Conservation (phyloP, 2,888 invertebrate genomes). For the Amphipoea oculea region DNA sequence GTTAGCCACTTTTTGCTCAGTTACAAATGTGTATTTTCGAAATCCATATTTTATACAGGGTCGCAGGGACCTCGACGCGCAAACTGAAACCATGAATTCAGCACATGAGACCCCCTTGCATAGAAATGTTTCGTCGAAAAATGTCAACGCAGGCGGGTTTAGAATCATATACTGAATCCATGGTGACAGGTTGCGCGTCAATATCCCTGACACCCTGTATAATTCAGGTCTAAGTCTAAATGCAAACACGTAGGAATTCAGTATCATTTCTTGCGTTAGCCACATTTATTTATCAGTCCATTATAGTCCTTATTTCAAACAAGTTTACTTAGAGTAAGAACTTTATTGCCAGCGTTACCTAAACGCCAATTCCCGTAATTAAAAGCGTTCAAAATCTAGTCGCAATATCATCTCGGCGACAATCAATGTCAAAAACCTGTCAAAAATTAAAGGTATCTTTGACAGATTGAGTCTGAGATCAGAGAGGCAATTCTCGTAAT, state of each 20-base stretch:
- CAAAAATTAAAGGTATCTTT: too few species aligned
- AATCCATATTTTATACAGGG: background rate
- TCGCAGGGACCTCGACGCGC: background rate
- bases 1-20: background rate
- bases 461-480: too few species aligned
- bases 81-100: background rate
- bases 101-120: background rate
- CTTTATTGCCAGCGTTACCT: constrained; percentile 21
- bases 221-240: background rate
- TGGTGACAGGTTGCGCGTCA: background rate
- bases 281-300: constrained; percentile 5
- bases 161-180: background rate
- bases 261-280: background rate
- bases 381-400: too few species aligned
- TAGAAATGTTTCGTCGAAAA: background rate
- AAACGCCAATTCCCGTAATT: too few species aligned
- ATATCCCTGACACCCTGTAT: background rate
- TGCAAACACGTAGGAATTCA: background rate
- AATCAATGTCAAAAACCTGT: too few species aligned
- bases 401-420: too few species aligned
- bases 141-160: background rate
- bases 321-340: constrained; percentile 40
- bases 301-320: constrained; percentile 20
- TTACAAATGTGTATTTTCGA: background rate
- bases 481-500: too few species aligned